phyloP scores from a whole-genome alignment of 2,797 vertebrate genomes.

The Bradypus variegatus region DNA sequence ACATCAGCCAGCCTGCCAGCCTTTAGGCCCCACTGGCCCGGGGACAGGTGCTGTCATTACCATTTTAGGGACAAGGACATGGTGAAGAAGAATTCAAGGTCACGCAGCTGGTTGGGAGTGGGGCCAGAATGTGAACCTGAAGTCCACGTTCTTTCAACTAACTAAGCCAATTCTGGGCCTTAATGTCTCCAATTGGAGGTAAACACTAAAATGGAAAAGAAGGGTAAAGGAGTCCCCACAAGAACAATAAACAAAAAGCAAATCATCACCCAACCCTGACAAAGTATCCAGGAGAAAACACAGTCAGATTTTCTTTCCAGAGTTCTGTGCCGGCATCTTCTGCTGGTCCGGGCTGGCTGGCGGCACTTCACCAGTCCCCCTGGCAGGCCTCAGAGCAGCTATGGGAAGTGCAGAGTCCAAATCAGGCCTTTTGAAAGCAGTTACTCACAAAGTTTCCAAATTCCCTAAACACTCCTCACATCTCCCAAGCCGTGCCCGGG shows the following conservation, averaged over 20 bases:
- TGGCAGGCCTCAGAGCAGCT: not conserved
- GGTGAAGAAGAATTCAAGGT: not conserved
- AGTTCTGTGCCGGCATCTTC: constrained; percentile 28
- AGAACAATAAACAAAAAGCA: not conserved
- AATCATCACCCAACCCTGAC: not conserved
- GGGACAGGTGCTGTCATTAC: not conserved
- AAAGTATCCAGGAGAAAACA: constrained; percentile 25
- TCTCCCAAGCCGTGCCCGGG: not conserved
- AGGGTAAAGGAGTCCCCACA: not conserved
- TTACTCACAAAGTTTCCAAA: not conserved
- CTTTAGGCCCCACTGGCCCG: not conserved
- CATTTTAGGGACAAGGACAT: not conserved
- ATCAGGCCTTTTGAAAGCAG: not conserved
- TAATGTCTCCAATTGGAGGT: not conserved
- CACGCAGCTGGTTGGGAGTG: not conserved
- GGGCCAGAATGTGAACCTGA: not conserved
- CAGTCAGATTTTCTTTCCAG: constrained; percentile 42
- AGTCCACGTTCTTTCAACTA: not conserved
- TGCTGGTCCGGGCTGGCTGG: not conserved
- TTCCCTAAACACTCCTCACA: not conserved
- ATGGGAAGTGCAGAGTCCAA: not conserved
- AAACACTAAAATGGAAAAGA: not conserved
- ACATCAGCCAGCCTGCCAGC: rapidly evolving
- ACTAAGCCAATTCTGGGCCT: not conserved
- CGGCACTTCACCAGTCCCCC: constrained; percentile 24